Evolutionary conservation across 2,113 vertebrate genomes (phyloP).

Genomic region (Polypterus senegalus): DNA sequence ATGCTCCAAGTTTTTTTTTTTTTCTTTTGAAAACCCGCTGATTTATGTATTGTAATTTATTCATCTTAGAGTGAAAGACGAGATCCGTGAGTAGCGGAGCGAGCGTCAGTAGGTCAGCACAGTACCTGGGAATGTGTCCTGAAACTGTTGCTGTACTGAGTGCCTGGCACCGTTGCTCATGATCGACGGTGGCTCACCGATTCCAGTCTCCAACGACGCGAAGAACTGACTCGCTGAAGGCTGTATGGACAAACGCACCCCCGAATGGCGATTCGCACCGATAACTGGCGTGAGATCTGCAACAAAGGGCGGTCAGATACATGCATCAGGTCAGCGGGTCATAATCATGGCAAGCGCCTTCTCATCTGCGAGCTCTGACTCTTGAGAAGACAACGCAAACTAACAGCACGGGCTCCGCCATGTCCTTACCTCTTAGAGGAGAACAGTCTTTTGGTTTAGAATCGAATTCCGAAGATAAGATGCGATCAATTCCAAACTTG

Average conservation of each 20-base stretch:
- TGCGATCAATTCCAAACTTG: conserved; percentile 95
- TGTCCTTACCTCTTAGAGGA: conserved; percentile 73
- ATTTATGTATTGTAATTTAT: too few relatives aligned
- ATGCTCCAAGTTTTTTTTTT: too few relatives aligned
- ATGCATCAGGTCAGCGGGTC: too few relatives aligned
- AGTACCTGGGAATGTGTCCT: conserved; percentile 97
- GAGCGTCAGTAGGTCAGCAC: too few relatives aligned
- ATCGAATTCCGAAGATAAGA: conserved; percentile 88
- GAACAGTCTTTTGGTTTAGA: conserved; percentile 81
- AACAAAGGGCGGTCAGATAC: conserved; percentile 26
- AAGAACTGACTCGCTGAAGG: conserved; percentile 83
- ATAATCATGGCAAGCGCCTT: too few relatives aligned
- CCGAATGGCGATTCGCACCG: conserved; percentile 73
- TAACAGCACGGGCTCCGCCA: too few relatives aligned
- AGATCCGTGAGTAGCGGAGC: too few relatives aligned
- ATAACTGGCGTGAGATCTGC: conserved; percentile 94
- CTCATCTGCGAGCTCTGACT: too few relatives aligned
- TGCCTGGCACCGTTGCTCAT: conserved; percentile 76
- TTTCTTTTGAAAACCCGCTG: too few relatives aligned
- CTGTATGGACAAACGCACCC: conserved; percentile 76
- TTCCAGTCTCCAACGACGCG: conserved; percentile 80
- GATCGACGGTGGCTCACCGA: conserved; percentile 79
- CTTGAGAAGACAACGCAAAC: background rate
- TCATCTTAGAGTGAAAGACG: too few relatives aligned
- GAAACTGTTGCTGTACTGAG: conserved; percentile 95